Evolutionary conservation across 2,797 vertebrate genomes (phyloP), one percentile per base, ranked within the genome.

Genomic region (Chanos chanos): DNA sequence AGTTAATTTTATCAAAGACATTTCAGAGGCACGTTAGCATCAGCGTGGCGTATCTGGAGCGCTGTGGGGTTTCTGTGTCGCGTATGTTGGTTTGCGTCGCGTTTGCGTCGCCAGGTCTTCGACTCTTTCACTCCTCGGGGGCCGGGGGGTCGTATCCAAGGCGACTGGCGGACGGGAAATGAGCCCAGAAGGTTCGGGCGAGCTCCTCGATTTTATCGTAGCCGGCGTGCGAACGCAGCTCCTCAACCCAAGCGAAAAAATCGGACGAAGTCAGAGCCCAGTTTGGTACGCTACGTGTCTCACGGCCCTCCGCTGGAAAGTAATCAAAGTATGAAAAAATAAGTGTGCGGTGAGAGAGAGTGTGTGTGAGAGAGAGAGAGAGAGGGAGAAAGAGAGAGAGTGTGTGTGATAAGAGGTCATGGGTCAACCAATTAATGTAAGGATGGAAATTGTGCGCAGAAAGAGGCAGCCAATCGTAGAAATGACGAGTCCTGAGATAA

Each of bases 171-270:
- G 82, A 77, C 12, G 85, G 86, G 56, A 86, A 87, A 59, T 86
- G 86, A 53, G 86, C 85, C 83, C 83, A 87, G 80, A 81, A 87
- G 39, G 73, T 85, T 30, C 74, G 74, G 31, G 83, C 81, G 61
- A 87, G 65, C 15, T 85, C 86, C 3, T 85, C 68, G 0, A 83
- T 81, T 66, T 73, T 78, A 5, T 83, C 81, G 28, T 85, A 83
- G 37, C 79, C 85, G 30, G 60, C 85, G 4, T 80, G 64, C 41
- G 71, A 66, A 3, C 80, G 77, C 13, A 87, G 68, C 52, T 83
- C 77, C 76, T 86, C 82, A 58, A 86, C 68, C 86, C 86, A 87
- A 68, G 53, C 81, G 12, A 85, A 83, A 65, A 86, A 87, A 69
- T 86, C 86, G 0, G 78, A 82, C 25, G 83, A 76, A 7, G 77